These are phyloP conservation scores for Noctua janthina DNA, from an alignment of 2,888 invertebrate genomes.

Conservation along the genomic window DNA sequence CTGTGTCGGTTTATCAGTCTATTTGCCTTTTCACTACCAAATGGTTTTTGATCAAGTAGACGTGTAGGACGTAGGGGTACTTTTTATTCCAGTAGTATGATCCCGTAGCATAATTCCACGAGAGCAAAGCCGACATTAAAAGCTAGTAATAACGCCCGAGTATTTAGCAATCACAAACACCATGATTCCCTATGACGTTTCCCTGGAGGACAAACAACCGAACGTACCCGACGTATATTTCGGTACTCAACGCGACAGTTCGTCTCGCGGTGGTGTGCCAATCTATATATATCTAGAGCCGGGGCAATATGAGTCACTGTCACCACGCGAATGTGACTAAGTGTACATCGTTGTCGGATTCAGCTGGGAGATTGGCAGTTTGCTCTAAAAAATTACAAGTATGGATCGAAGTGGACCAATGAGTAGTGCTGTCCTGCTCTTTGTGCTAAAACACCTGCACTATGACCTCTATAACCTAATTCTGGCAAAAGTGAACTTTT, in stretches of 20 bases:
- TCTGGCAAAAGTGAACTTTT: background rate
- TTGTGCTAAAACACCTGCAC: background rate
- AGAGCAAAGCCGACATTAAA: background rate
- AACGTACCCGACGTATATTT: slow-evolving; percentile 39
- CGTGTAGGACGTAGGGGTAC: background rate
- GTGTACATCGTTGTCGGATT: slow-evolving; percentile 20
- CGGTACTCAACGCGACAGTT: slow-evolving; percentile 48
- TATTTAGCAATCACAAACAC: background rate
- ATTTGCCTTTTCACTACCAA: background rate
- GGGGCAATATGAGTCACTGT: slow-evolving; percentile 67
- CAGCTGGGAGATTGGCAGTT: slow-evolving; percentile 25
- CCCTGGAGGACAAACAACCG: slow-evolving; percentile 16
- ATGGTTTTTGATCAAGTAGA: background rate
- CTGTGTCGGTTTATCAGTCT: background rate
- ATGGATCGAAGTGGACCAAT: too few relatives aligned
- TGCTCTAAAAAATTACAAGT: background rate
- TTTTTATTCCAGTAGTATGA: background rate
- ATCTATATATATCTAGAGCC: slow-evolving; percentile 61
- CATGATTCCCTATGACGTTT: background rate
- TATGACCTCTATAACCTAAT: background rate
- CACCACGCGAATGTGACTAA: slow-evolving; percentile 62
- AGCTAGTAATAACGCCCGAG: background rate
- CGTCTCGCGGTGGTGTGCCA: slow-evolving; percentile 64
- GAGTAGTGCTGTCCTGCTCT: background rate
- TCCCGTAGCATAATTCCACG: background rate